phyloP scores from a whole-genome alignment of 2,888 invertebrate species.

The Aleiodes testaceus region DNA sequence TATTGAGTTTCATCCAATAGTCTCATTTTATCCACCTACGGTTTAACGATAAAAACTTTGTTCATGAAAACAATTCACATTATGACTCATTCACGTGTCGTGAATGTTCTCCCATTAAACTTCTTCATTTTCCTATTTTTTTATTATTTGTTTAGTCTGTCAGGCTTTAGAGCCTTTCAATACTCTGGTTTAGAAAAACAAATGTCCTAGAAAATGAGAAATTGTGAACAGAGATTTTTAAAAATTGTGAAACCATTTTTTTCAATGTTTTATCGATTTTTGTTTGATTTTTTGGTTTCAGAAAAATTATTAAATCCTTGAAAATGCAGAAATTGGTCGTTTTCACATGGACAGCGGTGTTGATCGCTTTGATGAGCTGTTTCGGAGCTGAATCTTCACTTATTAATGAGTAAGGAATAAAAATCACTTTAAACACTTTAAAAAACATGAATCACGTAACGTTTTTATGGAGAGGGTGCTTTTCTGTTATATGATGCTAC shows the following conservation, averaged over 20 bases:
- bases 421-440: no score
- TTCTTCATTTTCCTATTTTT: not conserved
- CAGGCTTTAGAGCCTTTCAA: no score
- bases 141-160: not conserved
- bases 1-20: slow-evolving; percentile 19
- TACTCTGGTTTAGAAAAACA: no score
- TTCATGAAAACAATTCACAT: slow-evolving; percentile 14
- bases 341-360: slow-evolving; percentile 58
- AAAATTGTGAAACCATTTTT: not conserved
- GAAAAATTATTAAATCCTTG: slow-evolving; percentile 17
- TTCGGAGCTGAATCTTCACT: slow-evolving; percentile 60
- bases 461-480: no score
- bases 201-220: no score
- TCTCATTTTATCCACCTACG: slow-evolving; percentile 3
- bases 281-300: slow-evolving; percentile 34
- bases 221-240: no score
- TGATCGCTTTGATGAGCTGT: slow-evolving; percentile 54
- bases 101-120: no score
- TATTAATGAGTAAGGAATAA: slow-evolving; percentile 56
- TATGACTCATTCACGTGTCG: slow-evolving; percentile 2
- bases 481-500: no score
- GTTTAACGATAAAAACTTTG: slow-evolving; percentile 11
- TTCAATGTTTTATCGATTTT: slow-evolving; percentile 2
- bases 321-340: slow-evolving; percentile 63
- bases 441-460: no score